A percentile compares a stretch with the other conserved stretches of the same genome.
Evolutionary conservation across 2,888 invertebrate genomes (phyloP).

Genomic region (Azorinus chamasolen): DNA sequence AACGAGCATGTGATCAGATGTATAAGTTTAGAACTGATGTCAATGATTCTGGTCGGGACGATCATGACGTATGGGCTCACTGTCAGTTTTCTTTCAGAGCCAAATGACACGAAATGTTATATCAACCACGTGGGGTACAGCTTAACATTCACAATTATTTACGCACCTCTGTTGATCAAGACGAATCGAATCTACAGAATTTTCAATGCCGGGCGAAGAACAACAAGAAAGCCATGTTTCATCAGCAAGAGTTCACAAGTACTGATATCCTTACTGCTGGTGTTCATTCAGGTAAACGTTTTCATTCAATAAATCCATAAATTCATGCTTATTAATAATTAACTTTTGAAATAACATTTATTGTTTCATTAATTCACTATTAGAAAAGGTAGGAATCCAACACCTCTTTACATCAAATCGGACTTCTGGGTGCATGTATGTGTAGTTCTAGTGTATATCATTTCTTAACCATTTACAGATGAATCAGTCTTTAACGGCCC

Average conservation of each 20-base stretch:
- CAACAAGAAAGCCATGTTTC: slow-evolving; percentile 72
- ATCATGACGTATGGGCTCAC: slow-evolving; percentile 76
- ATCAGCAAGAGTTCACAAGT: slow-evolving; percentile 81
- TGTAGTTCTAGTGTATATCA: no score
- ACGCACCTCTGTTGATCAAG: slow-evolving; percentile 81
- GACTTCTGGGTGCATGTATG: no score
- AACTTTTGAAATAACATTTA: no score
- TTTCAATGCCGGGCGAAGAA: slow-evolving; percentile 75
- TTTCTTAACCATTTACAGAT: no score
- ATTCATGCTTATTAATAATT: no score
- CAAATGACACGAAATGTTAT: slow-evolving; percentile 73
- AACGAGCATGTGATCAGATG: slow-evolving; percentile 81
- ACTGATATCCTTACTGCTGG: slow-evolving; percentile 69
- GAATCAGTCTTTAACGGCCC: no score
- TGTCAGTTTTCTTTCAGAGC: slow-evolving; percentile 75
- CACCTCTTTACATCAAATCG: no score
- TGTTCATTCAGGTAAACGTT: slow-evolving; percentile 75
- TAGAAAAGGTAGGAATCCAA: no score
- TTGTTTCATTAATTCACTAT: no score
- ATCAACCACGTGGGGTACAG: slow-evolving; percentile 80
- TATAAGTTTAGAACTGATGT: slow-evolving; percentile 80
- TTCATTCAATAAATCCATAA: no score
- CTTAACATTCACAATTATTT: slow-evolving; percentile 80
- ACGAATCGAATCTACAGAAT: slow-evolving; percentile 83
- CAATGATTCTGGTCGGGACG: slow-evolving; percentile 79